Base-by-base conservation (phyloP, 2,113 vertebrate species). In the Apodemus sylvaticus region DNA sequence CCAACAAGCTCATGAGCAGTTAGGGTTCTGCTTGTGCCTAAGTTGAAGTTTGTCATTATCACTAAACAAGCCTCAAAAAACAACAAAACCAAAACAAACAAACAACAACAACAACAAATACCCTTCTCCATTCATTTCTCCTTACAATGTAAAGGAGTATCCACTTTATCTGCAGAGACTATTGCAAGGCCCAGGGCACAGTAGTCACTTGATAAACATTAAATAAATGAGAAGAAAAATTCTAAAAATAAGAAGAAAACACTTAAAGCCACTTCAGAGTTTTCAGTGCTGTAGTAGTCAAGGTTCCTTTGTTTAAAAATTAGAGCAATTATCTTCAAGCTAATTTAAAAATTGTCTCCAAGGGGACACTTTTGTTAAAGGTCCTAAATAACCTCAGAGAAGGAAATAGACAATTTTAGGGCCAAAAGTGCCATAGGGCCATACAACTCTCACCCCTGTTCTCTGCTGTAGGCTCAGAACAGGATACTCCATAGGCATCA, bases 151-250 rank as follows among this genome's bases (percentile, higher is more conserved):
- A n/a, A n/a, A n/a, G n/a, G n/a, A 90, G 62, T 51, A 92, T 29
- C 22, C 51, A 89, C 6, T 94, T 95, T 86, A 81, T 89, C 91
- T 90, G 94, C 73, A 45, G 73, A 96, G 89, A 88, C 29, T 34
- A 31, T 78, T n/a, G 90, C 62, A 81, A 64, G 45, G 24, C 36
- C 68, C 34, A 48, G 10, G 87, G 78, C 31, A 85, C 48, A 89
- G 24, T 6, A 51, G 12, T 2, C 22, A 70, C 70, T 95, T 93
- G 76, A 71, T 91, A 83, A 91, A 95, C 86, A 66, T 94, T 87
- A 87, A 94, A 89, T 53, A 31, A 95, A 90, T 87, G 60, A 92
- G 13, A 87, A 58, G 55, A 86, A 70, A 88, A 91, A 92, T 94
- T 77, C 13, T 94, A 95, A 60, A 94, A 92, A 82, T 62, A 88